phyloP scores from a whole-genome alignment of 1,140 invertebrate species.

The Bombyx mori region DNA sequence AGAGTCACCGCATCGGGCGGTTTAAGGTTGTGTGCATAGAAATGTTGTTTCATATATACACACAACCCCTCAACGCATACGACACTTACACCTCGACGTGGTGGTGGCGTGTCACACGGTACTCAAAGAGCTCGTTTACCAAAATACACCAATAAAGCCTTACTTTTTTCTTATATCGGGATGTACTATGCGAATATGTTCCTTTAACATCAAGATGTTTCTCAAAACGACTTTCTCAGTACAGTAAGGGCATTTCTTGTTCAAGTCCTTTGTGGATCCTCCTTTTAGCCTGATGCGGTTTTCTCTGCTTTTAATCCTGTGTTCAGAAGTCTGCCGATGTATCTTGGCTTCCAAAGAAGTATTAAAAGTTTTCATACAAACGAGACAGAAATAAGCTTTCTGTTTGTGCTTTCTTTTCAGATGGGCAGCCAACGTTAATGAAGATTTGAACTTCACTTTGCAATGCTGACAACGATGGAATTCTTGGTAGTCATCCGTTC shows the following conservation, averaged over 20 bases:
- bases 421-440: constrained; percentile 78
- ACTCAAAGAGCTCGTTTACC: no score
- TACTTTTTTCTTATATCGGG: constrained; percentile 66
- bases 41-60: no score
- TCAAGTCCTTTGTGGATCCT: constrained; percentile 42
- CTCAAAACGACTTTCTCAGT: constrained; percentile 56
- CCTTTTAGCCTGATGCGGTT: constrained; percentile 45
- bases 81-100: no score
- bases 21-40: no score
- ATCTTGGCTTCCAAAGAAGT: constrained; percentile 74
- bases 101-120: no score
- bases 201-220: constrained; percentile 74
- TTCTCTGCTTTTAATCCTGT: constrained; percentile 72
- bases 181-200: constrained; percentile 78
- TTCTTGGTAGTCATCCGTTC: constrained; percentile 77
- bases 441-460: constrained; percentile 72
- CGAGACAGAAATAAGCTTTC: constrained; percentile 77
- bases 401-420: constrained; percentile 70
- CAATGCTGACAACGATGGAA: constrained; percentile 74
- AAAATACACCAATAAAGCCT: constrained; percentile 10
- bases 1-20: no score
- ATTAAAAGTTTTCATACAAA: constrained; percentile 76
- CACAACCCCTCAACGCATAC: no score
- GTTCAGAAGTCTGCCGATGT: constrained; percentile 77
- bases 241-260: constrained; percentile 76